Evolutionary conservation across 2,888 invertebrate species (phyloP), one percentile per base, ranked within the genome.

Genomic region (Blastobasis lacticolella): DNA sequence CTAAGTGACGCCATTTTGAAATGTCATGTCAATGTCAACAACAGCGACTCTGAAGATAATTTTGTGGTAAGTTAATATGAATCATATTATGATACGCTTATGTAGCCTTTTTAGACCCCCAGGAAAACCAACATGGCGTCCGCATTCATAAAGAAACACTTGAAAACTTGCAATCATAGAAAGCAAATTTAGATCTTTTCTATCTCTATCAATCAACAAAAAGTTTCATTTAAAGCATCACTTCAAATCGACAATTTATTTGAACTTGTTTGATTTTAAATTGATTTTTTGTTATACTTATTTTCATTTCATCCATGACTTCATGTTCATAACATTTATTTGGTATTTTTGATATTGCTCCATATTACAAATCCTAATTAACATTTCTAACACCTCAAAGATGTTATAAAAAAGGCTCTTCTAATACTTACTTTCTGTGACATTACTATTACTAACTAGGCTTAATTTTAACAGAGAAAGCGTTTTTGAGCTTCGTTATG

Each of bases 141-240:
- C 73, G 73, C 69, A 75, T 60, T 74, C 69, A 67, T 72, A 64
- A 58, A 53, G 49, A 57, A 60, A 38, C 56, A 59, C 56, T 60
- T 66, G 60, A 42, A 53, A 61, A 48, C 41, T 41, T 10, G 36
- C 10, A 63, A 55, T 55, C 23, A 23, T 73, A 75, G 71, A 67
- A 59, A 63, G 66, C 67, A 72, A 69, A 63, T 64, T 71, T 49
- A 51, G 51, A 73, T 68, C 64, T 58, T 60, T 61, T 59, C 54
- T 68, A 63, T 61, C 53, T 64, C 54, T 66, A 59, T 65, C 54
- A 62, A 55, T 63, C 58, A 53, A 59, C 60, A 69, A 67, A 57
- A 63, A 64, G 67, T 66, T 61, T 72, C 71, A 73, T 57, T 9
- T 37, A 46, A 82, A 78, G 77, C 81, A 79, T 84, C 81, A 82